Conservation (phyloP, 2,888 invertebrate genomes). For the Abrostola tripartita region DNA sequence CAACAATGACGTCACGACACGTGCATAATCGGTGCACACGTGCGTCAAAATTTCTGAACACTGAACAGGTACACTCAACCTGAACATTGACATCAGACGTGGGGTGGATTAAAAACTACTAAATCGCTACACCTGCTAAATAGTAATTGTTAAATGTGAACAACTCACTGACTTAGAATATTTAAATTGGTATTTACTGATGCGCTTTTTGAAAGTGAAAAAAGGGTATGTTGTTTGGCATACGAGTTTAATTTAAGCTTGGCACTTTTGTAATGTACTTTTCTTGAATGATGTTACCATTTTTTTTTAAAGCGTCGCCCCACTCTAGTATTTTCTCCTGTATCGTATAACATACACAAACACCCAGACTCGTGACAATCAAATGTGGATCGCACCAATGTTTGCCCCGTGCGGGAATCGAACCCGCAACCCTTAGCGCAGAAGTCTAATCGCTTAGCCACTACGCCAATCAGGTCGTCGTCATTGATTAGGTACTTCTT, state of each 20-base stretch:
- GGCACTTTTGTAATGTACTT: background rate
- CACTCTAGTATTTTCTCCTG: no score
- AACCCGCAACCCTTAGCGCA: no score
- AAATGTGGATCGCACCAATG: no score
- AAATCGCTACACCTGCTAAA: slow-evolving; percentile 43
- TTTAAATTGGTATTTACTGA: slow-evolving; percentile 58
- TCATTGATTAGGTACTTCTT: no score
- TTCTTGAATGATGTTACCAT: background rate
- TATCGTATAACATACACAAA: no score
- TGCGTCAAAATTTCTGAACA: slow-evolving; percentile 29
- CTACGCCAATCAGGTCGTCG: no score
- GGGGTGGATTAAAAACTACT: slow-evolving; percentile 33
- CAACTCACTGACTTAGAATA: slow-evolving; percentile 50
- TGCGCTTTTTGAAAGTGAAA: slow-evolving; percentile 57
- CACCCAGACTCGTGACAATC: no score
- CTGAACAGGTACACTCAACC: slow-evolving; percentile 26
- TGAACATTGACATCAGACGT: slow-evolving; percentile 14
- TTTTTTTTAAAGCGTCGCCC: no score
- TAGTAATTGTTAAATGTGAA: slow-evolving; percentile 3
- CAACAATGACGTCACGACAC: slow-evolving; percentile 22
- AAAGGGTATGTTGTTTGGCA: background rate
- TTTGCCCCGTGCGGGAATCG: no score
- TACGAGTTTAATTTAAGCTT: background rate
- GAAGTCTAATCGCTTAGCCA: no score
- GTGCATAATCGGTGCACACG: slow-evolving; percentile 46